phyloP scores from a whole-genome alignment of 2,888 invertebrate genomes.

The Dioctria rufipes region DNA sequence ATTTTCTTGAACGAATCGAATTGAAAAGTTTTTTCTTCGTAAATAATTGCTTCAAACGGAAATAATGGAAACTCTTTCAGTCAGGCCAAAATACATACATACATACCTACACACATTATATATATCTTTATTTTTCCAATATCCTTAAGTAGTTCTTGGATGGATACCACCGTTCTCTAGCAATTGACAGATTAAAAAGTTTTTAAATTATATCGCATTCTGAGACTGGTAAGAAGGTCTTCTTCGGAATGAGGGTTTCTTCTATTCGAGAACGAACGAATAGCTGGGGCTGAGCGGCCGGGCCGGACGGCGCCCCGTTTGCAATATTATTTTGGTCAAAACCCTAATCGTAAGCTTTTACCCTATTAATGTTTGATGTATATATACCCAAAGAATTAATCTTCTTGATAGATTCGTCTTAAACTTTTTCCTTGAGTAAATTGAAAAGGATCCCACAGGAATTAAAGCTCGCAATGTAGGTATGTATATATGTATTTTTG shows the following conservation, averaged over 20 bases:
- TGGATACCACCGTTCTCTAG: constrained; percentile 2
- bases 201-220: constrained; percentile 44
- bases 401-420: constrained; percentile 30
- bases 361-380: constrained; percentile 38
- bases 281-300: too few species aligned
- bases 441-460: constrained; percentile 29
- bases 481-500: too few species aligned
- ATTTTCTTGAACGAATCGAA: too few species aligned
- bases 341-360: background rate
- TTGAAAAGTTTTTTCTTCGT: too few species aligned
- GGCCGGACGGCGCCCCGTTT: background rate
- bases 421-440: constrained; percentile 34
- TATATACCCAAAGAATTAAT: constrained; percentile 26
- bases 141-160: constrained; percentile 30
- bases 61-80: too few species aligned
- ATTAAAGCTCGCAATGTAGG: background rate
- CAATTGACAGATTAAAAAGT: constrained; percentile 44
- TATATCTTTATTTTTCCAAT: constrained; percentile 24
- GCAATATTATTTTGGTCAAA: background rate
- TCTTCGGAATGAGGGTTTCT: too few species aligned
- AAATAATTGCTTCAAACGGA: too few species aligned
- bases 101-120: background rate
- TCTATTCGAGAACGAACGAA: too few species aligned
- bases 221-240: constrained; percentile 3
- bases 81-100: too few species aligned